Percentiles rank a stretch among this genome's conserved stretches.
phyloP scores from a whole-genome alignment of 1,140 invertebrate genomes.

The Panulirus ornatus region DNA sequence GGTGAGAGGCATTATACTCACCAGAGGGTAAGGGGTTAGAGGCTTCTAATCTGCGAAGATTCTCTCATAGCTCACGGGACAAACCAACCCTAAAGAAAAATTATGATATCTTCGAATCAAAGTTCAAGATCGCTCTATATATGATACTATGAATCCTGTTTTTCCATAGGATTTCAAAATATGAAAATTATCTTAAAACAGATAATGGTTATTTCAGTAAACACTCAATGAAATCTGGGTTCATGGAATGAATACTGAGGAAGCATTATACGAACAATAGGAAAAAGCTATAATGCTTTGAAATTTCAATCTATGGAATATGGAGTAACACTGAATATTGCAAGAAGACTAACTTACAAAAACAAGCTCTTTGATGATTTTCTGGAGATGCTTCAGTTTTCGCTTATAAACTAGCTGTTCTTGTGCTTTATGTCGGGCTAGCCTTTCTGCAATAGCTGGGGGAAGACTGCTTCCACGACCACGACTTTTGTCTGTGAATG shows the following conservation, averaged over 20 bases:
- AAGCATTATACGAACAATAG: neutral
- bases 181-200: too few species aligned
- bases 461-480: conserved; percentile 54
- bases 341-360: conserved; percentile 20
- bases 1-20: too few species aligned
- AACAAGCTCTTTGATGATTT: conserved; percentile 51
- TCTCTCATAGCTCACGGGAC: too few species aligned
- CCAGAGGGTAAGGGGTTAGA: too few species aligned
- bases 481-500: conserved; percentile 37
- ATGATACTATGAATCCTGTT: too few species aligned
- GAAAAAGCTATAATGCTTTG: neutral
- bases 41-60: too few species aligned
- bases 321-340: neutral
- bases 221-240: too few species aligned
- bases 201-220: too few species aligned
- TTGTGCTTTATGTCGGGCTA: conserved; percentile 61
- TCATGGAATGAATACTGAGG: neutral
- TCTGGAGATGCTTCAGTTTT: conserved; percentile 51
- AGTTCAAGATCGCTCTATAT: too few species aligned
- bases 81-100: too few species aligned
- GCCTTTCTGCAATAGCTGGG: conserved; percentile 64
- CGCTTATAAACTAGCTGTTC: conserved; percentile 56
- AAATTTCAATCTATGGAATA: neutral
- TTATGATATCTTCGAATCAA: too few species aligned
- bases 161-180: too few species aligned